phyloP scores from a whole-genome alignment of 2,797 vertebrate genomes.

The Zonotrichia albicollis region DNA sequence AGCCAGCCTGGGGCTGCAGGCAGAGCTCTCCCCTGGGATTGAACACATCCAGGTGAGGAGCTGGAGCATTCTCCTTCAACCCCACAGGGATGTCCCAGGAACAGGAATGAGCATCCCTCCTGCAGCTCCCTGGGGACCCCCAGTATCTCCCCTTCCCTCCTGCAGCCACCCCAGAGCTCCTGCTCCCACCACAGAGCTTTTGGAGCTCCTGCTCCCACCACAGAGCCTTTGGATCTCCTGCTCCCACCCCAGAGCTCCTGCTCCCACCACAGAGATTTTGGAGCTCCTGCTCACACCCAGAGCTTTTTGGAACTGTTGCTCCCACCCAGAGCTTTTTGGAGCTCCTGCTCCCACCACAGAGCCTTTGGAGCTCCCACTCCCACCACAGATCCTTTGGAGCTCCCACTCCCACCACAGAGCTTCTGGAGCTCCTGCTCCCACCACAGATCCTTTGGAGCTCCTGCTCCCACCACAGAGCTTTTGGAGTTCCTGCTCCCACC shows the following conservation, averaged over 20 bases:
- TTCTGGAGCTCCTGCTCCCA: neutral
- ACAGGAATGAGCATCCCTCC: neutral
- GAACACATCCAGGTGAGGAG: neutral
- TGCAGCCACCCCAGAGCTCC: neutral
- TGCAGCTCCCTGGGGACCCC: neutral
- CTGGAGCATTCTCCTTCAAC: neutral
- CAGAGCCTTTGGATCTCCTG: too few species aligned
- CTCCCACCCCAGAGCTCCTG: too few species aligned
- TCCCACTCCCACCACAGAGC: too few species aligned
- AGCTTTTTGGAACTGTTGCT: neutral
- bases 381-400: too few species aligned
- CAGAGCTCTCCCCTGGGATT: neutral
- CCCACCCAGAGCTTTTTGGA: neutral
- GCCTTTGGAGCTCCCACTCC: too few species aligned
- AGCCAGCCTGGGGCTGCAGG: neutral
- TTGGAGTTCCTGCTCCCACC: neutral
- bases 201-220: neutral
- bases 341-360: neutral
- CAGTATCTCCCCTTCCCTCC: neutral
- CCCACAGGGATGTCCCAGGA: neutral
- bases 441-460: neutral
- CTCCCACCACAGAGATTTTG: too few species aligned
- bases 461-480: neutral
- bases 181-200: too few species aligned
- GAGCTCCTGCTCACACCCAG: neutral